Percentiles rank a stretch among this genome's conserved stretches.
phyloP scores from a whole-genome alignment of 2,797 vertebrate genomes.

The Molossus alvarezi region DNA sequence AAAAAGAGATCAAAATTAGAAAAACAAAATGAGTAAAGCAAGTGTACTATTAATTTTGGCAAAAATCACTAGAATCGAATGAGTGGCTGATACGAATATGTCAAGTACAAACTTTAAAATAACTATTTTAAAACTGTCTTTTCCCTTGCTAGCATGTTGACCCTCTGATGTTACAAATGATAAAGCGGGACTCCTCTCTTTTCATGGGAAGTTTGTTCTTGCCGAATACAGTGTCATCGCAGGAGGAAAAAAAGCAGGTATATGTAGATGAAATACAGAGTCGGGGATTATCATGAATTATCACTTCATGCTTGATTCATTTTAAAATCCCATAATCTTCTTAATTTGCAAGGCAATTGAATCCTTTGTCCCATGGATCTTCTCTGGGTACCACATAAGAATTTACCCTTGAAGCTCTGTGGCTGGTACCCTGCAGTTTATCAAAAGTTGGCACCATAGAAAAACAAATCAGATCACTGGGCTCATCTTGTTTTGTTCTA shows the following conservation, averaged over 20 bases:
- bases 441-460: background rate
- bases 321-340: slow-evolving; percentile 19
- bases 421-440: background rate
- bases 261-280: slow-evolving; percentile 5
- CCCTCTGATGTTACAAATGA: background rate
- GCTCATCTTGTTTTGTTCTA: background rate
- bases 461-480: background rate
- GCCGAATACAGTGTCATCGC: background rate
- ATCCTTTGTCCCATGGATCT: background rate
- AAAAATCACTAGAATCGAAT: background rate
- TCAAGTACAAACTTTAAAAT: background rate
- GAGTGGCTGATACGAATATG: background rate
- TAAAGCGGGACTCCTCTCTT: background rate
- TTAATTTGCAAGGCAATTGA: background rate
- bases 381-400: background rate
- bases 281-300: background rate
- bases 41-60: background rate
- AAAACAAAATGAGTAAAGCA: background rate
- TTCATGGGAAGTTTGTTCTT: background rate
- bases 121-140: background rate
- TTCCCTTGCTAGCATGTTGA: background rate
- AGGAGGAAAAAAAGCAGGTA: background rate
- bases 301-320: background rate
- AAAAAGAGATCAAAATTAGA: background rate
- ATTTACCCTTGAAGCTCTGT: background rate